These are phyloP conservation scores for Philypnodon macrostomus DNA, from an alignment of 2,797 vertebrate species.

Conservation along the genomic window DNA sequence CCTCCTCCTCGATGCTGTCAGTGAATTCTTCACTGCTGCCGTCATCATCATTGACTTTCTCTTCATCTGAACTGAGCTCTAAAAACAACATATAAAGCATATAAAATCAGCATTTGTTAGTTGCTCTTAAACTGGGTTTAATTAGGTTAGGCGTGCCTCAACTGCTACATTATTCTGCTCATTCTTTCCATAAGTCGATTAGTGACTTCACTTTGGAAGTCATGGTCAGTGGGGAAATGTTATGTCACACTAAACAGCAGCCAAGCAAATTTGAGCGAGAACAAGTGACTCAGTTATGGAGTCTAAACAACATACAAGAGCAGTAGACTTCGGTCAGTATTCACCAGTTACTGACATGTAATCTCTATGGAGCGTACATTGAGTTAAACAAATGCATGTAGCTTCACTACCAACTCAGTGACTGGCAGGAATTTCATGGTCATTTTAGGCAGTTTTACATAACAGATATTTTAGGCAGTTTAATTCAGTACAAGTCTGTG, in stretches of 20 bases:
- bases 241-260: slow-evolving; percentile 56
- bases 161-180: slow-evolving; percentile 6
- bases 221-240: slow-evolving; percentile 60
- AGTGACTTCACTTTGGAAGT: too few relatives aligned
- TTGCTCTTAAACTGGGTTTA: slow-evolving; percentile 9
- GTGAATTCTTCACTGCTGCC: slow-evolving; percentile 81
- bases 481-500: too few relatives aligned
- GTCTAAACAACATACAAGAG: not conserved
- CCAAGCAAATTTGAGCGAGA: slow-evolving; percentile 36
- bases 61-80: slow-evolving; percentile 77
- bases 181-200: slow-evolving; percentile 28
- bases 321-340: not conserved
- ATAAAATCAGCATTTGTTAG: slow-evolving; percentile 17
- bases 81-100: slow-evolving; percentile 49
- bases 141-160: not conserved
- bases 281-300: not conserved
- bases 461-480: too few relatives aligned
- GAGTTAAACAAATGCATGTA: slow-evolving; percentile 11
- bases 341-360: not conserved
- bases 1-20: slow-evolving; percentile 82
- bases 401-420: slow-evolving; percentile 22
- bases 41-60: slow-evolving; percentile 64
- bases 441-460: slow-evolving; percentile 32
- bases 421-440: slow-evolving; percentile 33
- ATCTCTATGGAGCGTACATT: not conserved